These are phyloP conservation scores for Spheniscus humboldti DNA, from an alignment of 2,797 vertebrate genomes.

Conservation along the genomic window DNA sequence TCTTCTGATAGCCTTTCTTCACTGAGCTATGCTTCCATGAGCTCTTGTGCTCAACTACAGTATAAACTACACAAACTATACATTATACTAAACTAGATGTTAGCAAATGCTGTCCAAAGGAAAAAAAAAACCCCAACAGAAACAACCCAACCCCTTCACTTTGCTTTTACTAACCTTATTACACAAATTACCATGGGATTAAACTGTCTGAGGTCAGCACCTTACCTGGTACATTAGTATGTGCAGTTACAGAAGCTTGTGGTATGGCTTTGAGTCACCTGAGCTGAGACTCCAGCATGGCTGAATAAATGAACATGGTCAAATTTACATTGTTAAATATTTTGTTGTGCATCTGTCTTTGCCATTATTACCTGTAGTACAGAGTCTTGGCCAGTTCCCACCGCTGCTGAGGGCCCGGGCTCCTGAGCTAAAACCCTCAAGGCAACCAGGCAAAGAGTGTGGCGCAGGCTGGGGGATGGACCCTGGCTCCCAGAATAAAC, in stretches of 20 bases:
- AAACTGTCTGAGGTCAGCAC: background rate
- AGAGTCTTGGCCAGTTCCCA: background rate
- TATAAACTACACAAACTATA: background rate
- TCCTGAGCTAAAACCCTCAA: background rate
- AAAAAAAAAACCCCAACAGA: background rate
- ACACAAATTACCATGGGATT: background rate
- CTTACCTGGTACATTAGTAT: background rate
- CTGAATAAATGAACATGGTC: background rate
- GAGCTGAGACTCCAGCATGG: background rate
- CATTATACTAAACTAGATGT: background rate
- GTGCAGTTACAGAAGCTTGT: background rate
- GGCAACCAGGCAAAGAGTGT: background rate
- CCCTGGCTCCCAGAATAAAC: background rate
- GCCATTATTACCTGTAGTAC: too few species aligned
- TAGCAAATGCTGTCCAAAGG: background rate
- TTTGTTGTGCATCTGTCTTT: background rate
- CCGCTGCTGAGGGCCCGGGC: rapidly evolving
- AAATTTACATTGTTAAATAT: background rate
- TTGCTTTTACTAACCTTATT: background rate
- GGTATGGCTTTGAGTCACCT: background rate
- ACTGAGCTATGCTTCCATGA: rapidly evolving
- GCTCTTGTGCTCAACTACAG: background rate
- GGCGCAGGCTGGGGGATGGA: rapidly evolving
- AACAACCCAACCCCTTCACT: background rate
- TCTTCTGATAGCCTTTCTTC: background rate